phyloP scores from a whole-genome alignment of 2,113 vertebrate genomes.

The Trogon surrucura region DNA sequence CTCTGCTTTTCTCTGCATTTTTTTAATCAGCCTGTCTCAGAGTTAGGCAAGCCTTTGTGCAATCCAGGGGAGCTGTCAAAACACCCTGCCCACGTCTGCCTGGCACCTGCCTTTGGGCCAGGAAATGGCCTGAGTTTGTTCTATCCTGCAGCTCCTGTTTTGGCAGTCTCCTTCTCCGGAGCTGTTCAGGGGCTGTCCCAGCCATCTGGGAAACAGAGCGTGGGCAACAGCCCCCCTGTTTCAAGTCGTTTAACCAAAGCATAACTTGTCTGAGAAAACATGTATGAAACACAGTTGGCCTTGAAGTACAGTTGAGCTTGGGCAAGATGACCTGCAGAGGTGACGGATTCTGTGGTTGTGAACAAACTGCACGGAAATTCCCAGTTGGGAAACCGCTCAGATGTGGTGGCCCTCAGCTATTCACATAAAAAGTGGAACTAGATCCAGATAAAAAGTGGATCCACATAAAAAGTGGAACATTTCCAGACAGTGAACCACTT shows the following conservation, averaged over 20 bases:
- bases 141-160: not conserved
- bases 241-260: not conserved
- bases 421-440: not conserved
- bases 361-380: not conserved
- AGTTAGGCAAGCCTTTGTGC: not conserved
- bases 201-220: not conserved
- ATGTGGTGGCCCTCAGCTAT: not conserved
- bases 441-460: no score
- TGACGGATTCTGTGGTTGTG: not conserved
- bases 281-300: not conserved
- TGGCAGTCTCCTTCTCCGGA: not conserved
- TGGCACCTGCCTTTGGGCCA: not conserved
- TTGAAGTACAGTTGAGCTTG: not conserved
- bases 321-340: not conserved
- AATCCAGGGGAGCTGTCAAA: not conserved
- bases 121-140: not conserved
- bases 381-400: not conserved
- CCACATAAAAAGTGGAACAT: not conserved
- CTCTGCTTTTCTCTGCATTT: not conserved
- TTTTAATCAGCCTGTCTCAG: not conserved
- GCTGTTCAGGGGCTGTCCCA: not conserved
- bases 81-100: fast-evolving
- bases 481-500: not conserved
- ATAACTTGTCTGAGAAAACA: not conserved
- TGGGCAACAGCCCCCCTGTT: not conserved